Evolutionary conservation across 37 sponge, comb jelly and placozoan genomes (phyloP), one percentile per base, ranked within the genome.

Genomic region (Geodia barretti): DNA sequence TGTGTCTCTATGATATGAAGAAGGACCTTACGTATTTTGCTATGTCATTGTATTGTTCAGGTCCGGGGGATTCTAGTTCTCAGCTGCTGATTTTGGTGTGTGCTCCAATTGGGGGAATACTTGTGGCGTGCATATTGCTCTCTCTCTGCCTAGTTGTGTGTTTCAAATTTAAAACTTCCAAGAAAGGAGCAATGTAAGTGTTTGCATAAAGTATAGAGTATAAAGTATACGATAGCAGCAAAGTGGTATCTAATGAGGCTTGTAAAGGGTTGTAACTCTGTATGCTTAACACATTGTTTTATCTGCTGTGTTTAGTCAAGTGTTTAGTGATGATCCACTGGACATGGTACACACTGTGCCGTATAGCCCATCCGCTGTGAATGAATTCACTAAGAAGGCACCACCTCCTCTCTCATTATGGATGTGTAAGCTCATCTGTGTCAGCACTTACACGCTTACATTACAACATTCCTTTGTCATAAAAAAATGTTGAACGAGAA

Each of bases 281-380:
- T n/a, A n/a, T n/a, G n/a, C 47, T 81, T 64, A 47, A 70, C 77
- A 34, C 59, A 69, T 17, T 68, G 77, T 35, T 54, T 34, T 37
- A 41, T 2, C 54, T 72, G 70, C 32, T 67, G 42, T 19, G 30
- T n/a, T 2, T 39, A 30, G 67, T 58, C 1, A 26, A 0, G 24
- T 23, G 32, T 87, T 84, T 26, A 76, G 32, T 67, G 75, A 79
- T 75, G 83, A 88, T 77, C 89, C 89, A 24, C 33, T 24, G 36
- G 79, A 72, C 1, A 41, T 86, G 37, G 25, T 80, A 1, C 74
- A 79, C 42, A 21, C 83, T 61, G 24, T 37, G 66, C 41, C 59
- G 77, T 39, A 34, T 82, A 64, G 43, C 9, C 39, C 21, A 59
- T 33, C 3, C 2, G 75, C 58, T 21, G 72, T 32, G 7, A 39